phyloP scores from a whole-genome alignment of 1,140 invertebrate species.

The Drosophila leontia region DNA sequence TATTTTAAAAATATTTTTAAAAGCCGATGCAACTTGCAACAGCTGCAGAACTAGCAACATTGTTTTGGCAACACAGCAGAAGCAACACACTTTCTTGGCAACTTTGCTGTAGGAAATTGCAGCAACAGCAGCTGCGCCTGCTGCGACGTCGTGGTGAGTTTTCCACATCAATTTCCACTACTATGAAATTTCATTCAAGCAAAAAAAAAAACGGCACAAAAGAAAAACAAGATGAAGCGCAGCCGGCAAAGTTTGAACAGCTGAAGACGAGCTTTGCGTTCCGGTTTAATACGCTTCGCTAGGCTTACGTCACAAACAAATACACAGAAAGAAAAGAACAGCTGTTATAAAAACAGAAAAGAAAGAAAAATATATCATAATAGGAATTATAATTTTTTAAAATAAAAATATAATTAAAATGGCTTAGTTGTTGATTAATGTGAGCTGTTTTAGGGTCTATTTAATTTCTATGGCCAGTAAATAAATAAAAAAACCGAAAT shows the following conservation, averaged over 20 bases:
- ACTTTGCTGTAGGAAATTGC: conserved; percentile 15
- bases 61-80: conserved; percentile 1
- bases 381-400: neutral
- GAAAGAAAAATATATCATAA: neutral
- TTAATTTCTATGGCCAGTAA: too few species aligned
- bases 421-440: neutral
- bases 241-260: conserved; percentile 51
- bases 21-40: neutral
- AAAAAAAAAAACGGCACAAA: conserved; percentile 19
- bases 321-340: conserved; percentile 6
- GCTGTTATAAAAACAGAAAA: neutral
- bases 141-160: conserved; percentile 41
- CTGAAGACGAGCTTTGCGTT: conserved; percentile 49
- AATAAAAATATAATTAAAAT: neutral
- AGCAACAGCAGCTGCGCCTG: conserved; percentile 14
- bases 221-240: conserved; percentile 44
- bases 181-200: conserved; percentile 59
- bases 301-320: conserved; percentile 54
- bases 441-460: too few species aligned
- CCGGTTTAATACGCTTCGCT: conserved; percentile 34
- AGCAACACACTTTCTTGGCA: conserved; percentile 13
- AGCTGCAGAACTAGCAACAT: conserved; percentile 16
- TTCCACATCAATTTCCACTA: conserved; percentile 24
- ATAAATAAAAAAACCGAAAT: neutral
- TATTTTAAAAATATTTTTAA: neutral